These are phyloP conservation scores for Chionoecetes opilio DNA, from an alignment of 1,140 invertebrate genomes.

Conservation along the genomic window DNA sequence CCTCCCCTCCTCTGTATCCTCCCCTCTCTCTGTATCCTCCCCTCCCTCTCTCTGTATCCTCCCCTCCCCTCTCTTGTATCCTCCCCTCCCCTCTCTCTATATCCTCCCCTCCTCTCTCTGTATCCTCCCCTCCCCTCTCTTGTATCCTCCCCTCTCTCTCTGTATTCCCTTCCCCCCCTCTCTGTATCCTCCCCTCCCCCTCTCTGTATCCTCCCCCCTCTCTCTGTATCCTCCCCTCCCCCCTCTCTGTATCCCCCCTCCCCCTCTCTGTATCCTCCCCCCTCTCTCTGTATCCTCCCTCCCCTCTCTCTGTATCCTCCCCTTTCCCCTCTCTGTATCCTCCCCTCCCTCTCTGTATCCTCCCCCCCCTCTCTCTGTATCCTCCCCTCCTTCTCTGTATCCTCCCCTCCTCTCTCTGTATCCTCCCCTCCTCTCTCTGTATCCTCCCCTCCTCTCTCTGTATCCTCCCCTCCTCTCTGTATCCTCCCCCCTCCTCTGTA, in stretches of 20 bases:
- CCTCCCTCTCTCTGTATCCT: background rate
- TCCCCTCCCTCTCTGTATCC: too few species aligned
- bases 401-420: background rate
- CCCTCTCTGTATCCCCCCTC: background rate
- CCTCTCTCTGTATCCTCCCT: background rate
- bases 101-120: background rate
- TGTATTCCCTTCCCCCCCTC: too few species aligned
- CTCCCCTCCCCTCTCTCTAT: background rate
- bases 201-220: background rate
- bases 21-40: background rate
- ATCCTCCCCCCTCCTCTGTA: too few species aligned
- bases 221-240: background rate
- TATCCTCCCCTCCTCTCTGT: background rate
- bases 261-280: background rate
- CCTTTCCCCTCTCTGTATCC: too few species aligned
- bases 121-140: too few species aligned
- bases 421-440: background rate
- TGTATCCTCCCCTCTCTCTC: too few species aligned
- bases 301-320: too few species aligned
- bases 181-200: too few species aligned
- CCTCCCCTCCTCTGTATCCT: too few species aligned
- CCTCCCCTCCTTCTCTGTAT: too few species aligned
- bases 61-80: background rate
- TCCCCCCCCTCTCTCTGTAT: too few species aligned
- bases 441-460: background rate